Base-by-base conservation (phyloP, 2,797 vertebrate species). In the Streptopelia turtur region DNA sequence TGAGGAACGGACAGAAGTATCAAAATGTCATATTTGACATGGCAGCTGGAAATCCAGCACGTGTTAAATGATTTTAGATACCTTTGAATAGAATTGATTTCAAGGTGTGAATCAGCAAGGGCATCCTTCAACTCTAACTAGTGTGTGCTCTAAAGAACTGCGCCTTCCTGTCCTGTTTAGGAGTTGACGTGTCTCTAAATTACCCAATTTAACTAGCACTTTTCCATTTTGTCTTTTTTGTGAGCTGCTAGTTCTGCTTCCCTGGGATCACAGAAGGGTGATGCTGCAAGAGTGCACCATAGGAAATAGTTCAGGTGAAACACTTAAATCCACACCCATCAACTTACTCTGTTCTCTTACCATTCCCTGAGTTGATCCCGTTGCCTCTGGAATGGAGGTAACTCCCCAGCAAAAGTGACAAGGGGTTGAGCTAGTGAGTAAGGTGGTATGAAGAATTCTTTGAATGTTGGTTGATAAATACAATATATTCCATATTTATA, bases 391-490 rank as follows among this genome's bases (percentile, higher is more conserved):
- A 79, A 79, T 28, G 52, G 50, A 65, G 47, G 39, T 66, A 31
- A 30, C 22, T 76, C 59, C 41, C 16, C 5, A 25, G 37, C 10
- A 37, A 49, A 83, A 79, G 39, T 21, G 21, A 18, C n/a, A 39
- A 45, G 37, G 57, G 4, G 2, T 61, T 65, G 72, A 61, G 16
- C 24, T 66, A 23, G n/a, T 17, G 31, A 69, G 16, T 65, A 61
- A 76, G 35, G 59, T 47, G 55, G 83, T 31, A 23, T 59, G 53
- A 93, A 78, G 33, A 90, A 56, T 81, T 75, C 20, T 83, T 68
- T 12, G 4, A 23, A 37, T 68, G 37, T 41, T 66, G 27, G 20
- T 33, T 68, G 24, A 87, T 89, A 74, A 80, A 69, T 57, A n/a
- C 16, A 64, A 10, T 59, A 37, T 59, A 47, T 69, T 68, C 24